Base-by-base conservation (phyloP, 2,113 vertebrate genomes). In the Nerophis lumbriciformis region DNA sequence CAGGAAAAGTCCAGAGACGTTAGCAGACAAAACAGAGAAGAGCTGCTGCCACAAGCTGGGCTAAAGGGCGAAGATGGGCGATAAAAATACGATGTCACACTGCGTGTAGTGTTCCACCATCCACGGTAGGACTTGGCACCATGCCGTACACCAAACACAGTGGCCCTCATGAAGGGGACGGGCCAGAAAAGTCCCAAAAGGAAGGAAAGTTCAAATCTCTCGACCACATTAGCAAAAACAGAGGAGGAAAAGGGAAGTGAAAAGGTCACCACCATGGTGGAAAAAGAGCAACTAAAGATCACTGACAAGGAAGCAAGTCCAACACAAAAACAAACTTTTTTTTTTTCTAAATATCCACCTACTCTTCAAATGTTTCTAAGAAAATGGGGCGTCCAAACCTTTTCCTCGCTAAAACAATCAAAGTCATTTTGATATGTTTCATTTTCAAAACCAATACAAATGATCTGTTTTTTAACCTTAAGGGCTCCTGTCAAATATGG, bases 1-100 rank as follows among this genome's bases (percentile, higher is more conserved):
- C 76, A 76, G 65, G 79, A 88, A 83, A 68, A 64, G 70, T 70
- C 77, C 71, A 15, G 68, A 45, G 68, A 72, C 63, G 44, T 59
- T 51, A 42, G 63, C 15, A 61, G 66, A 72, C 54, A 66, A 70
- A 79, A 75, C 65, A 71, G 59, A 77, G 58, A 60, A 64, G 65
- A 80, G 59, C 53, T 37, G 63, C 60, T 53, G 64, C 37, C 13
- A 35, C 21, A 48, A 42, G 50, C 44, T 15, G 0, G 45, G 60
- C 53, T 59, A 54, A 76, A 76, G 69, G 75, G 70, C 58, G 51
- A 73, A 72, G 1, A 28, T 45, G 45, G 37, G 52, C 37, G 28
- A 68, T 56, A 44, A 65, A 64, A 69, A 71, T 28, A 47, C 48
- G 47, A 48, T 16, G 7, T 15, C 14, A 13, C 11, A 44, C 21